These are phyloP conservation scores for Amphipyra berbera DNA, from an alignment of 2,888 invertebrate species.

Conservation along the genomic window DNA sequence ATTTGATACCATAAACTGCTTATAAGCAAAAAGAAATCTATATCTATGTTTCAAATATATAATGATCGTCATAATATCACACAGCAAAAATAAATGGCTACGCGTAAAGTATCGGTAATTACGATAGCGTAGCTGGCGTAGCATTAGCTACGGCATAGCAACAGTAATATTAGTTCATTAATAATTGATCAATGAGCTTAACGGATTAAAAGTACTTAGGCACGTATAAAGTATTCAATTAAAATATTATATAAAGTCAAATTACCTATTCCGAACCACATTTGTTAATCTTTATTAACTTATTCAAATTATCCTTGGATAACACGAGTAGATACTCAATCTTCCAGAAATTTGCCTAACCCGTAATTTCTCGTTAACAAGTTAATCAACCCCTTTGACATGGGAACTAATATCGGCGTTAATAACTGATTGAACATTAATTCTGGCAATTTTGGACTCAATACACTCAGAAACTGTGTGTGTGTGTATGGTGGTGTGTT, in stretches of 20 bases:
- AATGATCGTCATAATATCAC: too few relatives aligned
- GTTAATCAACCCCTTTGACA: conserved; percentile 54
- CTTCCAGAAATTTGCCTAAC: conserved; percentile 45
- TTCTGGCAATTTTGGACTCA: conserved; percentile 24
- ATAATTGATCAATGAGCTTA: too few relatives aligned
- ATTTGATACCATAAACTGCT: too few relatives aligned
- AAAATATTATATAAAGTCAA: background rate
- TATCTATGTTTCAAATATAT: too few relatives aligned
- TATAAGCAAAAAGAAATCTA: too few relatives aligned
- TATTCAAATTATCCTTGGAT: conserved; percentile 27
- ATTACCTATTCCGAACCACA: background rate
- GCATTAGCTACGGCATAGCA: conserved; percentile 1
- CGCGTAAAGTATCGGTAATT: background rate
- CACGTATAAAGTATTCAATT: too few relatives aligned
- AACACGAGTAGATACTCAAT: conserved; percentile 37
- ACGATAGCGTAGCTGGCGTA: background rate
- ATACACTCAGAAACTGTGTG: background rate
- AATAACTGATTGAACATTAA: conserved; percentile 44
- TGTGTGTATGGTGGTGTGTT: background rate
- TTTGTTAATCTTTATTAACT: conserved; percentile 20
- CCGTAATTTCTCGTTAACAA: conserved; percentile 56
- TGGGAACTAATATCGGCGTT: conserved; percentile 47
- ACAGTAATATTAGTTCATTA: background rate
- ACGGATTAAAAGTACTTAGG: too few relatives aligned
- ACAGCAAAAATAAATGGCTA: too few relatives aligned